phyloP scores from a whole-genome alignment of 2,888 invertebrate genomes.

The Monoplex corrugatus region DNA sequence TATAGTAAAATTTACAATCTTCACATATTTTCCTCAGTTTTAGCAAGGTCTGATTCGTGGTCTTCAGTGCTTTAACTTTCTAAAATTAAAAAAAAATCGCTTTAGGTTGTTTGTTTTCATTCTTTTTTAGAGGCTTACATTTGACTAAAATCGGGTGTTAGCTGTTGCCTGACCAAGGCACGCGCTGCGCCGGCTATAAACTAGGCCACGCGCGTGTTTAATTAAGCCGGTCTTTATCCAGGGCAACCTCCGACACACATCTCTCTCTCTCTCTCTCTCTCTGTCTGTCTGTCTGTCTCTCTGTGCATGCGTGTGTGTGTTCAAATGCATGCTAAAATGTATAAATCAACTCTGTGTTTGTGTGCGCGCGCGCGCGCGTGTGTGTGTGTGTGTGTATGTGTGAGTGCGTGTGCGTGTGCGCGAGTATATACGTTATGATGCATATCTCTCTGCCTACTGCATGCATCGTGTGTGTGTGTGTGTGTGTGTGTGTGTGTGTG shows the following conservation, averaged over 20 bases:
- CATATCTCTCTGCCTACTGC: background rate
- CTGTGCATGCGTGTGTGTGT: background rate
- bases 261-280: background rate
- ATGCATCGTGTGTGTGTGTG: background rate
- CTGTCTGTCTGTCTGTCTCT: background rate
- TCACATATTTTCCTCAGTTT: no score
- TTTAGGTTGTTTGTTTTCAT: no score
- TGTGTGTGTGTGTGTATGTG: background rate
- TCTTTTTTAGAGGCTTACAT: no score
- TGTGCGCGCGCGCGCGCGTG: background rate
- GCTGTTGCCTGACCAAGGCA: no score
- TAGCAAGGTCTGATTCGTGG: no score
- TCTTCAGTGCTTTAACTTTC: no score
- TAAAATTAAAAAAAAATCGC: no score
- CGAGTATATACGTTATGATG: background rate
- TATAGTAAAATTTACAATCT: no score
- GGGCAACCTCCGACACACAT: background rate
- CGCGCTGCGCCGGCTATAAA: background rate
- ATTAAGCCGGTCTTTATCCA: background rate
- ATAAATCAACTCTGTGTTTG: background rate
- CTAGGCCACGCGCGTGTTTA: background rate
- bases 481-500: background rate
- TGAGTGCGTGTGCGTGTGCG: background rate
- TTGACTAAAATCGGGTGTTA: no score
- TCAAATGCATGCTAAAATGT: background rate